Evolutionary conservation across 2,797 vertebrate species (phyloP).

Genomic region (Melanotaenia parkinsoni): DNA sequence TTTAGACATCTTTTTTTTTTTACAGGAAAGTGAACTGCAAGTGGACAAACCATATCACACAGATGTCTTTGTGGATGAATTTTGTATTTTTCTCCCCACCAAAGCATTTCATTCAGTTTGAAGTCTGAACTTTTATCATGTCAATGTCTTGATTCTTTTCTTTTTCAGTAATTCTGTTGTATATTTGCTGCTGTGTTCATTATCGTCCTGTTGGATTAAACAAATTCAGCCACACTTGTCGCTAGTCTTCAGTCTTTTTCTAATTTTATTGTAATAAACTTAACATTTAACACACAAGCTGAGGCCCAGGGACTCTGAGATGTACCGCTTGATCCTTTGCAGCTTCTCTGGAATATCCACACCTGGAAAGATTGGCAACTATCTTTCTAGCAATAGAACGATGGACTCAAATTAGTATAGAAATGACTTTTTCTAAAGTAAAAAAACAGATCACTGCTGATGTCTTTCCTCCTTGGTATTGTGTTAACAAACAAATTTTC

Average conservation of each 20-base stretch:
- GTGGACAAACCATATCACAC: background rate
- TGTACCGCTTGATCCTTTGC: background rate
- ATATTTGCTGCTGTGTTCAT: background rate
- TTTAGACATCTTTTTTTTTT: background rate
- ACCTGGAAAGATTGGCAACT: background rate
- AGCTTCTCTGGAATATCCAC: background rate
- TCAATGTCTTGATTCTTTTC: background rate
- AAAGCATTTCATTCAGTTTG: background rate
- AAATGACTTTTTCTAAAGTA: background rate
- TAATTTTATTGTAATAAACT: background rate
- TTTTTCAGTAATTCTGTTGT: background rate
- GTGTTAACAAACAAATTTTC: background rate
- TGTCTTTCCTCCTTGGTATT: background rate
- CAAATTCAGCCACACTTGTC: background rate
- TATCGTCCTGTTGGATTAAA: background rate
- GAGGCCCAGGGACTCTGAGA: background rate
- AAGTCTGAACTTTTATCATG: background rate
- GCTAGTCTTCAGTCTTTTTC: background rate
- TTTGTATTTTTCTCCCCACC: background rate
- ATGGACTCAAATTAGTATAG: background rate
- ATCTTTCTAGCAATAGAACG: background rate
- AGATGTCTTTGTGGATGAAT: background rate
- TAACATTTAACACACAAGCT: background rate
- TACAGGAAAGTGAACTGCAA: background rate
- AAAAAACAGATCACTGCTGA: background rate